These are phyloP conservation scores for Sebastolobus alascanus DNA, from an alignment of 2,797 vertebrate genomes.

Conservation along the genomic window DNA sequence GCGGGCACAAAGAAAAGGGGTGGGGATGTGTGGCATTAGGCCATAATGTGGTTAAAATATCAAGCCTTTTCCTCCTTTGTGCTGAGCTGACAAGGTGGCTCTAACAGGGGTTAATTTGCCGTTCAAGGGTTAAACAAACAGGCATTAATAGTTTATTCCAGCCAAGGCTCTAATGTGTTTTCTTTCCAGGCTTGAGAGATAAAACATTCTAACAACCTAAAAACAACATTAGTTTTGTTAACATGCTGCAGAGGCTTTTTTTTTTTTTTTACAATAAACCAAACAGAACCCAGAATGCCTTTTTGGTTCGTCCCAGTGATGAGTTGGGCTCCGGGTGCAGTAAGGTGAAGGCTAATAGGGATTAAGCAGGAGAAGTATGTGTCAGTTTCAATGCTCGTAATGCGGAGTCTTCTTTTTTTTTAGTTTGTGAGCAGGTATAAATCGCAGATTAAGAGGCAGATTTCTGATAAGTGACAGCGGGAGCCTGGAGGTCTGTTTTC, in stretches of 20 bases:
- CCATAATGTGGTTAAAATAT: constrained; percentile 62
- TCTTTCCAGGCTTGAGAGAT: constrained; percentile 12
- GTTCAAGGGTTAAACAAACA: constrained; percentile 83
- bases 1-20: neutral
- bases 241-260: constrained; percentile 29
- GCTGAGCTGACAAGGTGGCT: constrained; percentile 70
- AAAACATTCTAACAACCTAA: constrained; percentile 32
- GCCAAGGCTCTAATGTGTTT: constrained; percentile 14
- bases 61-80: constrained; percentile 66
- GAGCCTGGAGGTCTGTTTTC: constrained; percentile 59
- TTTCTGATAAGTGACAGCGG: constrained; percentile 56
- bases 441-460: constrained; percentile 56
- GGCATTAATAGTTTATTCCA: constrained; percentile 64
- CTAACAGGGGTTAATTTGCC: constrained; percentile 85
- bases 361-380: constrained; percentile 79
- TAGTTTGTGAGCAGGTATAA: constrained; percentile 61
- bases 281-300: constrained; percentile 68
- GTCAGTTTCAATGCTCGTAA: constrained; percentile 77
- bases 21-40: constrained; percentile 43
- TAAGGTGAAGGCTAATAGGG: constrained; percentile 74
- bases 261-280: constrained; percentile 33
- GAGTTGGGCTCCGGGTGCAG: constrained; percentile 64
- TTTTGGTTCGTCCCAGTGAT: constrained; percentile 54
- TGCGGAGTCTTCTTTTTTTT: constrained; percentile 69
- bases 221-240: constrained; percentile 42